Conservation (phyloP, 2,888 invertebrate species). For the Rhagonycha lutea region DNA sequence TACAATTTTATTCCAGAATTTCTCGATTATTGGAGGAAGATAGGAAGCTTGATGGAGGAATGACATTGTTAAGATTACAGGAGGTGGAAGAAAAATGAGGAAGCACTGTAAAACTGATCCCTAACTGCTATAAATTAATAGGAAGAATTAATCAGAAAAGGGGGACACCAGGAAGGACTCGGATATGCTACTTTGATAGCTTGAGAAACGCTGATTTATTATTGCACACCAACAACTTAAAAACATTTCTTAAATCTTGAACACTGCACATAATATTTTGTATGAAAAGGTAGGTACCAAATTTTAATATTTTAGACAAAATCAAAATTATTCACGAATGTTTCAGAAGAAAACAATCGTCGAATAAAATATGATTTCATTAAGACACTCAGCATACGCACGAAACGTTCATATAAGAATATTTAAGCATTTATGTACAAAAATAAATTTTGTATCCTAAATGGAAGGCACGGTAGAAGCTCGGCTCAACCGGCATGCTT, state of each 20-base stretch:
- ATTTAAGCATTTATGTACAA: constrained; percentile 28
- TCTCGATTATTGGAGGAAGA: not conserved
- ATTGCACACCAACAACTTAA: not conserved
- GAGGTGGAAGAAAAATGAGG: not conserved
- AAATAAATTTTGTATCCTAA: constrained; percentile 35
- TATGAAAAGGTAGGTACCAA: not conserved
- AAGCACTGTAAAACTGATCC: not conserved
- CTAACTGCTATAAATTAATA: too few species aligned
- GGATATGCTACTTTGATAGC: not conserved
- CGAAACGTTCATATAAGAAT: constrained; percentile 28
- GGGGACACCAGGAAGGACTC: not conserved
- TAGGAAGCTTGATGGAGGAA: not conserved
- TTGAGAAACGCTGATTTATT: not conserved
- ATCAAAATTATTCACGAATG: not conserved
- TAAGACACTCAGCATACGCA: constrained; percentile 4
- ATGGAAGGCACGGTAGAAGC: constrained; percentile 45
- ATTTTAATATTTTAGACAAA: not conserved
- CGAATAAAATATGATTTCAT: not conserved
- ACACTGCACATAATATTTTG: not conserved
- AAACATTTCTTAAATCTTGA: not conserved
- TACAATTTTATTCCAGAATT: not conserved
- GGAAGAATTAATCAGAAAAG: too few species aligned
- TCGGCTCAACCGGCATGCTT: constrained; percentile 71
- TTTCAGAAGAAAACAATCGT: not conserved
- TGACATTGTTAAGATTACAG: too few species aligned